Evolutionary conservation across 2,113 vertebrate genomes (phyloP).

Genomic region (Mionectes macconnelli): DNA sequence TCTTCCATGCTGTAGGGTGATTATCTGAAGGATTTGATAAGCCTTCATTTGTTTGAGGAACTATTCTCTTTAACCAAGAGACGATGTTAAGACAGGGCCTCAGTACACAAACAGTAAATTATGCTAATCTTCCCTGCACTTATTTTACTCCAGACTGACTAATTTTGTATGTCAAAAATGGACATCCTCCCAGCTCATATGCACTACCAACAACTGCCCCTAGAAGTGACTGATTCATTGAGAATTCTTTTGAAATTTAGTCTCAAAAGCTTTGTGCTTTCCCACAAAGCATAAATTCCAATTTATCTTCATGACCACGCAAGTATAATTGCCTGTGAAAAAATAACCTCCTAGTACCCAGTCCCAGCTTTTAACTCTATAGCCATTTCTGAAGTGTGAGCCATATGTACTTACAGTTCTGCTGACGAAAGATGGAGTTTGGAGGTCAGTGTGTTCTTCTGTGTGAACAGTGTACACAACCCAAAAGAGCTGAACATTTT

Average conservation of each 20-base stretch:
- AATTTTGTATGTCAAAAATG: neutral
- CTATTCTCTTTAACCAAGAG: neutral
- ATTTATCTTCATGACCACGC: neutral
- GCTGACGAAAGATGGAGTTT: neutral
- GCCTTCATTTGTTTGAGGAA: neutral
- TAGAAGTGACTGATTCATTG: neutral
- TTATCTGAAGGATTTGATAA: neutral
- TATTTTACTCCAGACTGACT: neutral
- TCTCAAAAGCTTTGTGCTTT: neutral
- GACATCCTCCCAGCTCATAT: fast-evolving
- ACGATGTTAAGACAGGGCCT: neutral
- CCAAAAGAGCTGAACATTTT: neutral
- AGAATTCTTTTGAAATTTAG: neutral
- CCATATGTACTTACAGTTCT: neutral
- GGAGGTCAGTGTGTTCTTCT: neutral
- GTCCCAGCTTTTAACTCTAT: neutral
- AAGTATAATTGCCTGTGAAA: neutral
- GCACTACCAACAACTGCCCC: fast-evolving
- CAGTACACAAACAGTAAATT: neutral
- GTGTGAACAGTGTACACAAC: neutral
- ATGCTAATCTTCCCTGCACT: neutral
- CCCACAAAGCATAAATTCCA: neutral
- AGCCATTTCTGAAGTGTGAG: neutral
- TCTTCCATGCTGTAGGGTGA: neutral
- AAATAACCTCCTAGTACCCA: neutral